Evolutionary conservation across 2,888 invertebrate species (phyloP), one percentile per base, ranked within the genome.

Genomic region (Rotaria macrura): DNA sequence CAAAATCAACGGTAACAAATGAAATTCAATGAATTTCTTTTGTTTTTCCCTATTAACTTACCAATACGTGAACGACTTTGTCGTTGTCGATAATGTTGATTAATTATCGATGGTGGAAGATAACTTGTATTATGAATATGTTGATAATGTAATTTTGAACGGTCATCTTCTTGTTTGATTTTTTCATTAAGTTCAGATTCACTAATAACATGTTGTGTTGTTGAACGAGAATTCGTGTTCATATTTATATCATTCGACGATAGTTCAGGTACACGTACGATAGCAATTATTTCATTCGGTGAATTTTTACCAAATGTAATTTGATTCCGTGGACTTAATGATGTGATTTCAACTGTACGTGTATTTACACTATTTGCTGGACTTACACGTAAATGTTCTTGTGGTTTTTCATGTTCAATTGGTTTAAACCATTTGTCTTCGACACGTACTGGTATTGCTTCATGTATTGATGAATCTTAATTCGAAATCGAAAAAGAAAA

Each of bases 261-360:
- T n/a, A 47, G 43, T 57, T 86, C 54, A 12, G 86, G 86, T 34
- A 86, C 74, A 83, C 74, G 55, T 17, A 86, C 84, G 72, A 84
- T 57, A 47, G 86, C 86, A n/a, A 86, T 74, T 14, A 86, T 86
- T 54, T 86, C 86, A 40, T 86, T 86, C 17, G 84, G 72, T 34
- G 84, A 65, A 83, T 84, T 52, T 52, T 86, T 84, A 47, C 74
- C 84, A 79, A 86, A 86, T 34, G 84, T 84, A 38, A 86, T 38
- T 54, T 84, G 49, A 57, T 14, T 57, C 25, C 47, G 20, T 20
- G 84, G n/a, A 23, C 34, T 38, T 25, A 79, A n/a, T 40, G 43
- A 43, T 79, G 79, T 79, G 17, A 79, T 12, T 79, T 79, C 40
- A 5, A 40, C 5, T 4, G n/a, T 14, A 79, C 20, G 5, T 43